These are phyloP conservation scores for Pelodiscus sinensis DNA, from an alignment of 2,113 vertebrate species.

Conservation along the genomic window DNA sequence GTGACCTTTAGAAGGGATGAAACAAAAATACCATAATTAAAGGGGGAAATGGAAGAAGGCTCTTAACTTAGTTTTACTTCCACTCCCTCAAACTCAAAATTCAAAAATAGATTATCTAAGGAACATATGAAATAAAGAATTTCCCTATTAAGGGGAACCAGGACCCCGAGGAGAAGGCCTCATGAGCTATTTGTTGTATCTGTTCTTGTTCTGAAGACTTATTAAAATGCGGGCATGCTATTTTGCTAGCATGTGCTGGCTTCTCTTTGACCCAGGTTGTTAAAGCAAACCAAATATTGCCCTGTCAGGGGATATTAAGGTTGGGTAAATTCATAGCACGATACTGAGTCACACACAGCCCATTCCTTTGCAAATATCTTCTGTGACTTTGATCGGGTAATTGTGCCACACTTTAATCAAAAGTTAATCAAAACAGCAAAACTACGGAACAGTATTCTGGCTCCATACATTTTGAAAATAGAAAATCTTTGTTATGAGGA, in stretches of 20 bases:
- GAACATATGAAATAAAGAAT: background rate
- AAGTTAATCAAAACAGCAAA: background rate
- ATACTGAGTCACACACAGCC: too few species aligned
- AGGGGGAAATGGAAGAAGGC: background rate
- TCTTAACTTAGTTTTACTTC: background rate
- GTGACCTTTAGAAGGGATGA: fast-evolving
- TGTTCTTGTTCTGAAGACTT: background rate
- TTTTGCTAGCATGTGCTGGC: background rate
- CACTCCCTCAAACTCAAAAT: background rate
- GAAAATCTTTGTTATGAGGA: background rate
- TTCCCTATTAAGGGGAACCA: background rate
- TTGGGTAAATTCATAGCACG: background rate
- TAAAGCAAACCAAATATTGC: background rate
- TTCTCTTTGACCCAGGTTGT: background rate
- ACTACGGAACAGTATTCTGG: background rate
- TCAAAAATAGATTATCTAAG: background rate
- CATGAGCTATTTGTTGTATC: background rate
- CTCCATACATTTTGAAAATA: background rate
- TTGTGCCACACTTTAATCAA: background rate
- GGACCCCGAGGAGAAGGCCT: background rate
- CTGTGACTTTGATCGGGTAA: background rate
- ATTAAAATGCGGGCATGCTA: background rate
- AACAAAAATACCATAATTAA: background rate
- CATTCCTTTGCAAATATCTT: background rate
- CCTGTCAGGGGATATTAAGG: background rate